Conservation (phyloP, 2,113 vertebrate species). For the Ctenodactylus gundi region DNA sequence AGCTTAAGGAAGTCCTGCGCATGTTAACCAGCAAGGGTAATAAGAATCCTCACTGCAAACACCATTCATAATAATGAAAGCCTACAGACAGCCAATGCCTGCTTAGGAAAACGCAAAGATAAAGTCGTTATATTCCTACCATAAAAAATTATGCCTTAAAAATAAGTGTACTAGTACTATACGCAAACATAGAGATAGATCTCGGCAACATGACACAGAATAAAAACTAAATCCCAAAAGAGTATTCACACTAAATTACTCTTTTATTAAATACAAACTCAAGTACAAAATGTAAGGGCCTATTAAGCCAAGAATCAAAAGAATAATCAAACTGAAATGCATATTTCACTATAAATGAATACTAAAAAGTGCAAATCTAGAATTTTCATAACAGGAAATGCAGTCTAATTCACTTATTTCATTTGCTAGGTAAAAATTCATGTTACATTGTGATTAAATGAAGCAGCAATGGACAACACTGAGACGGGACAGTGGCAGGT, state of each 20-base stretch:
- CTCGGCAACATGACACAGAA: not conserved
- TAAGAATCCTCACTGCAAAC: not conserved
- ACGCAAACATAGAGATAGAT: not conserved
- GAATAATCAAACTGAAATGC: conserved; percentile 28
- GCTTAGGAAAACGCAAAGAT: not conserved
- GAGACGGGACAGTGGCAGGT: not conserved
- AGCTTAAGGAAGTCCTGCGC: not conserved
- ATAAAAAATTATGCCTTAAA: not conserved
- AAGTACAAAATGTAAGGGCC: conserved; percentile 26
- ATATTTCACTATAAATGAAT: not conserved
- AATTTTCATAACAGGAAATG: conserved; percentile 7
- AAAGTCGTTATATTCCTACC: not conserved
- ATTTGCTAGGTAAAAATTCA: not conserved
- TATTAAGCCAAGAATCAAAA: conserved; percentile 33
- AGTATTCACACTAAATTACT: not conserved
- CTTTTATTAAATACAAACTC: conserved; percentile 32
- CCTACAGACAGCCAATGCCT: not conserved
- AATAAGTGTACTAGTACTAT: not conserved
- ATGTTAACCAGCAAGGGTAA: not conserved
- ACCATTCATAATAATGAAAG: not conserved
- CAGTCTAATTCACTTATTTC: not conserved
- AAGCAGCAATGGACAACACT: conserved; percentile 31
- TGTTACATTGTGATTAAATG: not conserved
- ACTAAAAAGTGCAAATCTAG: not conserved
- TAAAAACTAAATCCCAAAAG: conserved; percentile 26